Base-by-base conservation (phyloP, 2,113 vertebrate genomes). In the Eupsittula cactorum region DNA sequence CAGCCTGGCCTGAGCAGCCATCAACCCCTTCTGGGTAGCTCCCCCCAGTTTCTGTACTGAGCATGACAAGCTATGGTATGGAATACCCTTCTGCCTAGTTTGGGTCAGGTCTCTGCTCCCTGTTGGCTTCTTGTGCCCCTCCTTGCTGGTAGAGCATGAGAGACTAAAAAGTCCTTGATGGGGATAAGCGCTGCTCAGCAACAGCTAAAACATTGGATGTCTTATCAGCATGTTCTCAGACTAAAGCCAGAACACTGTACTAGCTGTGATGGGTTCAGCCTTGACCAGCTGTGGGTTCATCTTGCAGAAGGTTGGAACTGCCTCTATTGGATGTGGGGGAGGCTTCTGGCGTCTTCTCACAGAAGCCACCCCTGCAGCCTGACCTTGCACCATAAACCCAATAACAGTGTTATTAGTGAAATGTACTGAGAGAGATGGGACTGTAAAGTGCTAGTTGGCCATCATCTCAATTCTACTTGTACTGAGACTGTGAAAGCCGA, bases 211-310 rank as follows among this genome's bases (percentile, higher is more conserved):
- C 33, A 59, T 35, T 59, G 21, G 21, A n/a, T 59, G 33, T 59
- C 33, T 59, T 59, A 59, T 35, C 57, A 35, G 33, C 57, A 15
- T 24, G 57, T 59, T 59, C 62, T 68, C 6, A 59, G 33, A 24
- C 57, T 59, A 35, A 59, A 59, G 21, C 57, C 57, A 35, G n/a
- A 59, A 59, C 33, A 35, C 33, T 35, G 33, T 59, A 35, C 57
- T 35, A n/a, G 21, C 57, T 59, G 15, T 59, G 57, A 35, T 35
- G 57, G 21, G 57, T 21, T 59, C 33, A 8, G 52, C 80, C 35
- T 37, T 65, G 76, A 15, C n/a, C 44, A 62, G 55, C 0, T 0
- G 20, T 5, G 4, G 9, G 7, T 65, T 39, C 1, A 0, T 55
- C 77, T 62, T 70, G 39, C 29, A 41, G 35, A 2, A 5, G n/a